These are phyloP conservation scores for Anaspis maculata DNA, from an alignment of 2,888 invertebrate genomes.

Conservation along the genomic window DNA sequence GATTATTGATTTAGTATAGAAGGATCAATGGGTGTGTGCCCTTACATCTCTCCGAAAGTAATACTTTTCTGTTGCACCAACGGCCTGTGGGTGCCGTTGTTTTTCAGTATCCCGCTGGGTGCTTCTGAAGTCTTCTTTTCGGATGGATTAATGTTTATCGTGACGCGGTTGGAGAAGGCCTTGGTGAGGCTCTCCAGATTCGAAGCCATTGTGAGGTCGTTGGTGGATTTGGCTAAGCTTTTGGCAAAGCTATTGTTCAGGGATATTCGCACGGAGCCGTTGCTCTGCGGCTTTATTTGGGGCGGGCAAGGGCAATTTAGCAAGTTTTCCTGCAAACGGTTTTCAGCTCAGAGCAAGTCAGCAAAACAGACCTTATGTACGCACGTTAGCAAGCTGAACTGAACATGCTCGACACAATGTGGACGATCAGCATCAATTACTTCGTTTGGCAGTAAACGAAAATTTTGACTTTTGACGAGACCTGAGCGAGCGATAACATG, in stretches of 20 bases:
- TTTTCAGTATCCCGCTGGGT: conserved; percentile 48
- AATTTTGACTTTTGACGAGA: too few species aligned
- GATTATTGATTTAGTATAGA: too few species aligned
- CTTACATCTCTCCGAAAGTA: conserved; percentile 45
- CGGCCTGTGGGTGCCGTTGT: conserved; percentile 32
- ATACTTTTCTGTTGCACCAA: conserved; percentile 41
- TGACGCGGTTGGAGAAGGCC: conserved; percentile 32
- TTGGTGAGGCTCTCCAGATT: conserved; percentile 22
- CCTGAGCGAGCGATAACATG: too few species aligned
- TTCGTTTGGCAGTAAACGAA: too few species aligned
- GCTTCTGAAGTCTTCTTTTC: conserved; percentile 31
- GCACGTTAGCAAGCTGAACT: too few species aligned
- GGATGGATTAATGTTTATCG: conserved; percentile 31
- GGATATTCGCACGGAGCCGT: conserved; percentile 39
- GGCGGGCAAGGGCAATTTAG: conserved; percentile 28
- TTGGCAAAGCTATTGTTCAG: conserved; percentile 32
- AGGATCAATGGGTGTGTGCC: too few species aligned
- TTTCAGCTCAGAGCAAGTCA: too few species aligned
- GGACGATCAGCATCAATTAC: too few species aligned
- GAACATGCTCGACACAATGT: too few species aligned
- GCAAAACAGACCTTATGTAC: too few species aligned
- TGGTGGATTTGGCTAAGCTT: conserved; percentile 36
- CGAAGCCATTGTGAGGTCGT: conserved; percentile 26
- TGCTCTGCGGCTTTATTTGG: conserved; percentile 36
- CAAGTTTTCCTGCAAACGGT: conserved; percentile 35